Evolutionary conservation across 2,113 vertebrate genomes (phyloP).

Genomic region (Agelaius tricolor): DNA sequence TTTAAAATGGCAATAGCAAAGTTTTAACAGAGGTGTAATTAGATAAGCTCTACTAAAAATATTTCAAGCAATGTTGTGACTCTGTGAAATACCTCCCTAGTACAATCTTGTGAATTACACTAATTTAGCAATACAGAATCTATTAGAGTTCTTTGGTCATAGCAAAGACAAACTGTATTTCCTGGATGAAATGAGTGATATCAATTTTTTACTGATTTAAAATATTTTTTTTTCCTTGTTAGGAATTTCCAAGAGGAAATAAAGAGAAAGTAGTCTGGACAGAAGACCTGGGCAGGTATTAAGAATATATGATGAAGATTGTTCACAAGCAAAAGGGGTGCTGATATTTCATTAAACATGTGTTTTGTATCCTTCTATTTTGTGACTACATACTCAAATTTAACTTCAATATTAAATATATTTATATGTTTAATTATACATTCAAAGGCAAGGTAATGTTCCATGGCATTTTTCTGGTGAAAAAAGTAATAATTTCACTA

Average conservation of each 20-base stretch:
- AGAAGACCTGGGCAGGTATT: not conserved
- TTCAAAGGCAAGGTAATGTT: not conserved
- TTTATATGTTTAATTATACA: not conserved
- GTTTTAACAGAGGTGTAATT: not conserved
- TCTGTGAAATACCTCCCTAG: not conserved
- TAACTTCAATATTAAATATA: not conserved
- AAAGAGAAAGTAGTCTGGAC: not conserved
- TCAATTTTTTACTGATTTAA: not conserved
- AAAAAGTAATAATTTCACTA: not conserved
- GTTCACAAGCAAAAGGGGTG: rapidly evolving
- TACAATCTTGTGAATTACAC: not conserved
- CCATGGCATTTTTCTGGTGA: not conserved
- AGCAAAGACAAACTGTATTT: not conserved
- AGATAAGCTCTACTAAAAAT: not conserved
- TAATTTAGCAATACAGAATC: not conserved
- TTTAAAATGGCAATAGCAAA: not conserved
- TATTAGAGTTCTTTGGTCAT: not conserved
- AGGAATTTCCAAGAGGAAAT: not conserved
- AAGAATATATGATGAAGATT: not conserved
- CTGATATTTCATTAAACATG: not conserved
- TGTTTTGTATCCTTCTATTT: not conserved
- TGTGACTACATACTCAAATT: not conserved
- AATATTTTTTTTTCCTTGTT: not conserved
- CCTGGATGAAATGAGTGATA: not conserved
- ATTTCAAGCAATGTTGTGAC: not conserved